Evolutionary conservation across 2,797 vertebrate species (phyloP).

Genomic region (Betta splendens): DNA sequence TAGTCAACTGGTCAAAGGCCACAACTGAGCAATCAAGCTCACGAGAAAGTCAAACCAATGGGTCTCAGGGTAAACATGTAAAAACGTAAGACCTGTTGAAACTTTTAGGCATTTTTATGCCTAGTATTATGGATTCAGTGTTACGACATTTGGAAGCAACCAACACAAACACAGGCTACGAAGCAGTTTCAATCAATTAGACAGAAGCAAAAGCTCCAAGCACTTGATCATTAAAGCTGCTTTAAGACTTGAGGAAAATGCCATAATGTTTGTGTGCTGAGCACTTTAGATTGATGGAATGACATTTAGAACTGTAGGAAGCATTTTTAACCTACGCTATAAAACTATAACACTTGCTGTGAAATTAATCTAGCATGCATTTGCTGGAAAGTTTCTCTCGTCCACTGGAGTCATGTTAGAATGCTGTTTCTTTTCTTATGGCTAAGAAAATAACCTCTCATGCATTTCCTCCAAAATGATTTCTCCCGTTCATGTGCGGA

Average conservation of each 20-base stretch:
- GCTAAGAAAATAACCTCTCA: conserved; percentile 26
- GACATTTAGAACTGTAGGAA: conserved; percentile 14
- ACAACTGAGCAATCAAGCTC: conserved; percentile 42
- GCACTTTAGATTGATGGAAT: conserved; percentile 6
- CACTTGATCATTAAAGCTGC: conserved; percentile 22
- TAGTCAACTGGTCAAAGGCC: conserved; percentile 42
- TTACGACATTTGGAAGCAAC: conserved; percentile 34
- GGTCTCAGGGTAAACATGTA: conserved; percentile 1
- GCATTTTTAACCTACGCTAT: conserved; percentile 6
- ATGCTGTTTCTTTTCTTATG: conserved; percentile 24
- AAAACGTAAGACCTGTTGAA: conserved; percentile 22
- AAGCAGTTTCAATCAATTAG: conserved; percentile 36
- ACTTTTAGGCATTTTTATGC: conserved; percentile 28
- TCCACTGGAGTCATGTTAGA: conserved; percentile 14
- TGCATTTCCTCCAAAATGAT: conserved; percentile 39
- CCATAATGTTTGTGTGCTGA: background rate
- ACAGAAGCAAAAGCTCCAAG: conserved; percentile 19
- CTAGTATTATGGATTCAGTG: conserved; percentile 45
- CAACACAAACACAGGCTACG: conserved; percentile 27
- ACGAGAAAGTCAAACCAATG: conserved; percentile 27
- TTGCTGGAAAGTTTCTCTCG: conserved; percentile 1
- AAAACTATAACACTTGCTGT: background rate
- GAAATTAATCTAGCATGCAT: conserved; percentile 18
- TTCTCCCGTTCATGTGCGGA: conserved; percentile 44
- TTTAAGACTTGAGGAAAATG: conserved; percentile 18